Evolutionary conservation across 2,888 invertebrate genomes (phyloP), one percentile per base, ranked within the genome.

Genomic region (Idaea straminata): DNA sequence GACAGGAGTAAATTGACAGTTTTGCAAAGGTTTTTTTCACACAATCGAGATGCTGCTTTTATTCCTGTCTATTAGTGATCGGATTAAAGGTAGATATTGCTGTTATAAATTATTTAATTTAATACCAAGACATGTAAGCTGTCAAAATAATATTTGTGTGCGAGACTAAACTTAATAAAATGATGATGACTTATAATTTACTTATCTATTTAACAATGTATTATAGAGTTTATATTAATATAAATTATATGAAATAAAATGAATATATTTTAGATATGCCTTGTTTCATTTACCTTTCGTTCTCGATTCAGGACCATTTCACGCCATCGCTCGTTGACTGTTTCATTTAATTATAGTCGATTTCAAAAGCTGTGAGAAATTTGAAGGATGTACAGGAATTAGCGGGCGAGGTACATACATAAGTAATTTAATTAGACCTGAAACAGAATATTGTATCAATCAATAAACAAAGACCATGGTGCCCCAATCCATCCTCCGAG

Each of bases 261-360:
- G 61, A 66, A 67, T 67, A 67, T 69, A 69, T 69, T 69, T 69
- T 69, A 61, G 59, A 63, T 66, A 13, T 25, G 3, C 13, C 5
- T 13, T 35, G 35, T 62, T 47, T 57, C 7, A 7, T 10, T 35
- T 35, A 10, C 10, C 25, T 47, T 4, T 47, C 25, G 0, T 16
- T n/a, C 16, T 15, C 7, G 36, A 58, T 57, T 58, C 7, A 15
- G 25, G 10, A 47, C 47, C 47, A 13, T 7, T 3, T 47, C 47
- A 7, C 10, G 47, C 4, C 47, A 47, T 47, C 6, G 13, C 13
- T 59, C 5, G 6, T 15, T 16, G 59, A 59, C 57, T 66, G 65
- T 68, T 63, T 61, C 38, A 66, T 25, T 25, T 61, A 64, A 58
- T 59, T 13, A 47, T 4, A 7, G 47, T 10, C 10, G 47, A 47